These are phyloP conservation scores for Podarcis lilfordi DNA, from an alignment of 2,797 vertebrate genomes.

Conservation along the genomic window DNA sequence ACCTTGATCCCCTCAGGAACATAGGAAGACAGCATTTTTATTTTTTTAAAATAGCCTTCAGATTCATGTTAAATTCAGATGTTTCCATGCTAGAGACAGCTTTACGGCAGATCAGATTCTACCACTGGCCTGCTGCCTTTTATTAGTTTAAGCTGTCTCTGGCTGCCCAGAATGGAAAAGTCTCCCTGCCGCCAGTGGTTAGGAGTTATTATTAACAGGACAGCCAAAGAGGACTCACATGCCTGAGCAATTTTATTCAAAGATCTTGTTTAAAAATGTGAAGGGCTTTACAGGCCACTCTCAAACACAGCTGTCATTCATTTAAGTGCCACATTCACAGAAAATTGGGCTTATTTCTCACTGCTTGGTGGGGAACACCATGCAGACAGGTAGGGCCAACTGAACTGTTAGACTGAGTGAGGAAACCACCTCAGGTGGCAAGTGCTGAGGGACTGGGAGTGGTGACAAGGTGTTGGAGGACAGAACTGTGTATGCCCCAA, in stretches of 20 bases:
- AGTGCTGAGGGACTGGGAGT: neutral
- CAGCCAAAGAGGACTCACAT: neutral
- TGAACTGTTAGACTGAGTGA: no score
- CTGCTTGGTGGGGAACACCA: neutral
- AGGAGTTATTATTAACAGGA: slow-evolving; percentile 53
- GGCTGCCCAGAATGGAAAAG: slow-evolving; percentile 62
- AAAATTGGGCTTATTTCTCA: neutral
- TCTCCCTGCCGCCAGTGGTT: slow-evolving; percentile 6
- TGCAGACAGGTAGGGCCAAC: neutral
- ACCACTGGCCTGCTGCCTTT: slow-evolving; percentile 57
- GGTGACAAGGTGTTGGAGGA: no score
- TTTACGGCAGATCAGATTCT: slow-evolving; percentile 60
- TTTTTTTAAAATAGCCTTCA: slow-evolving; percentile 46
- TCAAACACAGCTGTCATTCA: slow-evolving; percentile 36
- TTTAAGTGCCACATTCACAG: slow-evolving; percentile 10
- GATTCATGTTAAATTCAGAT: slow-evolving; percentile 49
- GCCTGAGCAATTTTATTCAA: slow-evolving; percentile 47
- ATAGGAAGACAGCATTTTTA: slow-evolving; percentile 32
- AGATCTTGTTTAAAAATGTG: slow-evolving; percentile 35
- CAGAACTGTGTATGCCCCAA: neutral
- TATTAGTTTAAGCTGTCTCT: slow-evolving; percentile 62
- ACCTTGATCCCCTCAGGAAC: slow-evolving; percentile 21
- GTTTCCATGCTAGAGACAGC: slow-evolving; percentile 43
- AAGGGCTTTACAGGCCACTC: slow-evolving; percentile 34
- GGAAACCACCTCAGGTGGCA: neutral